Percentiles rank a stretch among this genome's conserved stretches.
Evolutionary conservation across 2,797 vertebrate genomes (phyloP).

Genomic region (Amazona finschi): DNA sequence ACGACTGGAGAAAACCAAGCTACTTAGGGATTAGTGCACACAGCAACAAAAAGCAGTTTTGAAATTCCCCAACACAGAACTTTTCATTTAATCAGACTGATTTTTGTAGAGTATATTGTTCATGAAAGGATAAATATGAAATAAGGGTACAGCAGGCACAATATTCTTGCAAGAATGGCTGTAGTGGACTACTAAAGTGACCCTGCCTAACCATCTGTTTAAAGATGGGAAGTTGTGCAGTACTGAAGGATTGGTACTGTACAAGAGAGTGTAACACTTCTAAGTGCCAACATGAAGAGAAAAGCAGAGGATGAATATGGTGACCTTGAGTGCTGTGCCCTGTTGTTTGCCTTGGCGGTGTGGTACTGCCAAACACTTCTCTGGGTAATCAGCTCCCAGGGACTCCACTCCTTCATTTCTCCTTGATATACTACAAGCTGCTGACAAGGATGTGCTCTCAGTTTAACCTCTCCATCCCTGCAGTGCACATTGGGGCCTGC

Average conservation of each 20-base stretch:
- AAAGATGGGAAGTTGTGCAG: neutral
- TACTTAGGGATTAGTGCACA: neutral
- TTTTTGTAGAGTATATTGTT: neutral
- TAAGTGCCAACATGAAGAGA: accelerated
- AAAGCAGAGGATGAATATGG: neutral
- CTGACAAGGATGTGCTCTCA: neutral
- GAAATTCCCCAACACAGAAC: neutral
- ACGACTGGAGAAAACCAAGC: neutral
- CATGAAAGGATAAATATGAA: neutral
- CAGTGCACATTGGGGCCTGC: neutral
- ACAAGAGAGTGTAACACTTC: neutral
- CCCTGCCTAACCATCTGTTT: neutral
- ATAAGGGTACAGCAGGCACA: neutral
- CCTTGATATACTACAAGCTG: neutral
- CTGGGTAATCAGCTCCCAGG: neutral
- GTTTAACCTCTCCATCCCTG: neutral
- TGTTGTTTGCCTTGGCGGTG: neutral
- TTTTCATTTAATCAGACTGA: neutral
- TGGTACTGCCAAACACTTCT: neutral
- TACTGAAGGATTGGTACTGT: neutral
- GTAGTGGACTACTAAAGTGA: neutral
- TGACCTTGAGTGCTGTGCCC: neutral
- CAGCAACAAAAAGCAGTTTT: neutral
- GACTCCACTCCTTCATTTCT: neutral
- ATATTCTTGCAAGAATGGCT: neutral